A percentile compares a stretch with the other conserved stretches of the same genome.
Evolutionary conservation across 2,888 invertebrate species (phyloP).

Genomic region (Dasypogon diadema): DNA sequence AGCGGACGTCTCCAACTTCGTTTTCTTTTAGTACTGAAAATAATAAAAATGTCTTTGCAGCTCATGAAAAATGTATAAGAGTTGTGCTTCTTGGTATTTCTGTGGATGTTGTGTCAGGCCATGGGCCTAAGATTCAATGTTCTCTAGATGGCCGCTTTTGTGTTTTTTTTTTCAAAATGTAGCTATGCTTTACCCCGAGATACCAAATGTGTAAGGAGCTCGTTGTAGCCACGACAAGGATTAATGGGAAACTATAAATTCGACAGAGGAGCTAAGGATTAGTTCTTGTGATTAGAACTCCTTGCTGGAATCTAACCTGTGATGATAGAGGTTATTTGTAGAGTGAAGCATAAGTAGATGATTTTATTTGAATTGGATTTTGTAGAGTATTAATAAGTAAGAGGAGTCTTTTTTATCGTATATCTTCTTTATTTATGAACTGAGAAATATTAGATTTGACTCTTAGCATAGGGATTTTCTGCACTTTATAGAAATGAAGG

Average conservation of each 20-base stretch:
- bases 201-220: constrained; percentile 4
- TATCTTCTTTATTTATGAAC: background rate
- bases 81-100: constrained; percentile 43
- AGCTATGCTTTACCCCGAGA: background rate
- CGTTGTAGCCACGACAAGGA: constrained; percentile 12
- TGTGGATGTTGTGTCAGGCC: constrained; percentile 10
- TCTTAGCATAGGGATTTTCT: too few species aligned
- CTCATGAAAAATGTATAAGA: constrained; percentile 55
- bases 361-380: constrained; percentile 17
- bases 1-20: background rate
- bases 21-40: constrained; percentile 41
- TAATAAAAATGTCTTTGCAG: constrained; percentile 55
- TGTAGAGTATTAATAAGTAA: background rate
- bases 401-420: background rate
- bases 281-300: constrained; percentile 37
- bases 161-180: background rate
- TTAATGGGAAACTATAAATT: constrained; percentile 46
- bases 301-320: background rate
- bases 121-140: constrained; percentile 10
- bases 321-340: constrained; percentile 32
- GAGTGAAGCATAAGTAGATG: constrained; percentile 5
- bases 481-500: too few species aligned
- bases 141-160: background rate
- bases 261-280: constrained; percentile 9
- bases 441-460: too few species aligned